Percentiles rank a stretch among this genome's conserved stretches.
Evolutionary conservation across 2,113 vertebrate species (phyloP).

Genomic region (Lethenteron reissneri): DNA sequence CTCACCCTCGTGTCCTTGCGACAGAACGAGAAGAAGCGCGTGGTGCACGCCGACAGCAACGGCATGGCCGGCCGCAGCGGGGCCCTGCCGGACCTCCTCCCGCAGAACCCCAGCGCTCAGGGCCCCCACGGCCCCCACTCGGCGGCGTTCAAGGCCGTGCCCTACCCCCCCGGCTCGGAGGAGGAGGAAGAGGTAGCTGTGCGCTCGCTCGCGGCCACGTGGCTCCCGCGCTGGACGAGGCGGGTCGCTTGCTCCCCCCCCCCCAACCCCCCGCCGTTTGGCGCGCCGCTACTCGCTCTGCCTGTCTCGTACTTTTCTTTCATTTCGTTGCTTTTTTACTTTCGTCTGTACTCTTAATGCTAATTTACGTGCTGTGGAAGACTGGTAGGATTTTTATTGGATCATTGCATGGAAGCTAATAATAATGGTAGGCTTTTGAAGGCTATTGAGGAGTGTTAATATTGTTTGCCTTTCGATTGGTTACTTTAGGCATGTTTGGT

Average conservation of each 20-base stretch:
- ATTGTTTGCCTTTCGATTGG: too few species aligned
- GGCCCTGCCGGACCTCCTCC: slow-evolving; percentile 79
- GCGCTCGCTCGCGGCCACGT: background rate
- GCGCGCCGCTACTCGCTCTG: background rate
- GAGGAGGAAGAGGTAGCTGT: slow-evolving; percentile 30
- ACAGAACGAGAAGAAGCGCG: slow-evolving; percentile 43
- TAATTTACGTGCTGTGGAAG: too few species aligned
- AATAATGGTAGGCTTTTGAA: too few species aligned
- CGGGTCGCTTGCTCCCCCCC: slow-evolving; percentile 1
- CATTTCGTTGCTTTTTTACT: too few species aligned
- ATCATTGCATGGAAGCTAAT: too few species aligned
- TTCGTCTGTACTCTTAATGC: too few species aligned
- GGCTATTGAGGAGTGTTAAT: too few species aligned
- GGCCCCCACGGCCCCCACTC: slow-evolving; percentile 48
- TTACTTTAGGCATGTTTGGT: too few species aligned
- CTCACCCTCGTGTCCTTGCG: too few species aligned
- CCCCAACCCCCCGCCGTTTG: slow-evolving; percentile 3
- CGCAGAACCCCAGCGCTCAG: slow-evolving; percentile 62
- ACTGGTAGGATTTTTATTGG: too few species aligned
- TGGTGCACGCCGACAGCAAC: slow-evolving; percentile 63
- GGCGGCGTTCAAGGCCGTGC: slow-evolving; percentile 35
- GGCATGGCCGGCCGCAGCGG: slow-evolving; percentile 62
- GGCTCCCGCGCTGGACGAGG: slow-evolving; percentile 4
- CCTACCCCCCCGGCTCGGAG: slow-evolving; percentile 50
- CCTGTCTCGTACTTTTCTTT: background rate